phyloP scores from a whole-genome alignment of 2,888 invertebrate genomes.

The Pterobdella sp. region DNA sequence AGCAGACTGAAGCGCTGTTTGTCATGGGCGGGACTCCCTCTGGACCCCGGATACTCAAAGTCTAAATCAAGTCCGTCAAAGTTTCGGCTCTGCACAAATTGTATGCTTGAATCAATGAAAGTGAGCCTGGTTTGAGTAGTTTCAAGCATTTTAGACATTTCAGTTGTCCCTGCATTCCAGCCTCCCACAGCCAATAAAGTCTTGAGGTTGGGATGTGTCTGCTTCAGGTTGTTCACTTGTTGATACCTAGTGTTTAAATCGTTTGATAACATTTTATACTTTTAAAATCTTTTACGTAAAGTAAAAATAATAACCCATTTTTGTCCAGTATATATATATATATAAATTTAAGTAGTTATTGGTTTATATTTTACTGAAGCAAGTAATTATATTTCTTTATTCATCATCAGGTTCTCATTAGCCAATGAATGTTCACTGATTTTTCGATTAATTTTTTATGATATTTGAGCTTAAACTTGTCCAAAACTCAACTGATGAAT shows the following conservation, averaged over 20 bases:
- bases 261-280: neutral
- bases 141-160: constrained; percentile 40
- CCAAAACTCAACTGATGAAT: neutral
- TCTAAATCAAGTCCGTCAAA: constrained; percentile 82
- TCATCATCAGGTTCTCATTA: too few relatives aligned
- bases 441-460: too few relatives aligned
- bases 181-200: constrained; percentile 38
- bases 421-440: too few relatives aligned
- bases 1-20: constrained; percentile 32
- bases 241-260: constrained; percentile 31
- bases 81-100: constrained; percentile 50
- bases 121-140: constrained; percentile 36
- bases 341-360: too few relatives aligned
- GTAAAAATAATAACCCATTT: too few relatives aligned
- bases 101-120: constrained; percentile 41
- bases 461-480: too few relatives aligned
- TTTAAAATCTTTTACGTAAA: too few relatives aligned
- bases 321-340: too few relatives aligned
- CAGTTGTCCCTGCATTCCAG: constrained; percentile 37
- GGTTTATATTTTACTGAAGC: too few relatives aligned
- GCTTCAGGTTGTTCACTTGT: constrained; percentile 30
- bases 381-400: too few relatives aligned
- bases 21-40: constrained; percentile 45
- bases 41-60: constrained; percentile 74
- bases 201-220: constrained; percentile 25